Percentiles rank a stretch among this genome's conserved stretches.
Conservation (phyloP, 2,113 vertebrate genomes). For the Sylvia atricapilla region DNA sequence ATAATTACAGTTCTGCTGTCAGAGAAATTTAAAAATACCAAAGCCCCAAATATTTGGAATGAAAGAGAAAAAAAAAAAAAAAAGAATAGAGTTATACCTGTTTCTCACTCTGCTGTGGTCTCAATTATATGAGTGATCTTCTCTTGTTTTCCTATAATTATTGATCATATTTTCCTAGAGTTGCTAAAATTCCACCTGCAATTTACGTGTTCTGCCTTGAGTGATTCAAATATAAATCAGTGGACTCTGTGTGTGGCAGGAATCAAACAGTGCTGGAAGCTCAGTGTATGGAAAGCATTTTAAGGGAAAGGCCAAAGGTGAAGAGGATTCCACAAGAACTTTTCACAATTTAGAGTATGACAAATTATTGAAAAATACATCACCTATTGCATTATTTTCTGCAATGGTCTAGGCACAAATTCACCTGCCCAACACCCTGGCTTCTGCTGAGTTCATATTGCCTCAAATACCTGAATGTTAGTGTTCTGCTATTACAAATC, state of each 20-base stretch:
- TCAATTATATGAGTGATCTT: not conserved
- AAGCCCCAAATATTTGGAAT: not conserved
- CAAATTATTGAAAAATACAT: not conserved
- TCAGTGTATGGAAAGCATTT: not conserved
- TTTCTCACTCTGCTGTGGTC: not conserved
- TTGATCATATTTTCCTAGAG: not conserved
- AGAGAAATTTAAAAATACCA: not conserved
- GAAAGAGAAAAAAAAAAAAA: not conserved
- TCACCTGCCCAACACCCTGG: not conserved
- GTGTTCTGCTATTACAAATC: not conserved
- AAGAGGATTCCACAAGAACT: not conserved
- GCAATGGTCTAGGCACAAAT: not conserved
- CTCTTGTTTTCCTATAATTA: not conserved
- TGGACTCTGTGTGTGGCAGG: not conserved
- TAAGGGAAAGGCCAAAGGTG: not conserved
- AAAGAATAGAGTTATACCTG: accelerated
- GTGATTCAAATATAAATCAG: not conserved
- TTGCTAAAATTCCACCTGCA: not conserved
- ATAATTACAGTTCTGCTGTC: not conserved
- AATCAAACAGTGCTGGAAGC: not conserved
- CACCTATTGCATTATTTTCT: not conserved
- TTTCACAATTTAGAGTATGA: not conserved
- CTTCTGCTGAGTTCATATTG: not conserved
- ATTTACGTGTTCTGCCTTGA: accelerated
- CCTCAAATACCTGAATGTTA: not conserved